Evolutionary conservation across 2,797 vertebrate species (phyloP), one percentile per base, ranked within the genome.

Genomic region (Danio choprae): DNA sequence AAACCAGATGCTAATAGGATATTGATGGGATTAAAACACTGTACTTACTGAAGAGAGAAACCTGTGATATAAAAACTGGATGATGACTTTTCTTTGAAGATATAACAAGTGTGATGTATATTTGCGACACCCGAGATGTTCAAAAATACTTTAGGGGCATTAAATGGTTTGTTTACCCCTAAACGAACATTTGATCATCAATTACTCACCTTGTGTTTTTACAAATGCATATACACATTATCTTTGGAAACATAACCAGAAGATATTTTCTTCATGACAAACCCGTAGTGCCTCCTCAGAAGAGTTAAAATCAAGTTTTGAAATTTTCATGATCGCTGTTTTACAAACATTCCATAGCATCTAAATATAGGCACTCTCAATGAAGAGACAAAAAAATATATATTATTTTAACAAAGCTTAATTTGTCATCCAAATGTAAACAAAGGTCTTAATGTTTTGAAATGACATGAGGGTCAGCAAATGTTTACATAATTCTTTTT

Each of bases 1-100:
- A 91, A 90, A 92, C 86, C 83, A 89, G 89, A 92, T 90, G 91
- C 91, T 94, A 94, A 94, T 92, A 88, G 92, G 90, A 94, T 92
- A 93, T 92, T 87, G 91, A 92, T 90, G 87, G 92, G 93, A 93
- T 94, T 93, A 93, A 91, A 93, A 93, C 89, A 85, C 86, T 89
- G 89, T 77, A 88, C 88, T 91, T 87, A 83, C 63, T 72, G 87
- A 91, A 90, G 85, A 88, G 82, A 86, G 83, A 84, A 86, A 89
- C 88, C 87, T 51, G 64, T 71, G 60, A 63, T 59, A 75, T 60
- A 79, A 62, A 84, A 80, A 82, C 29, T 69, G 15, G 38, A 82
- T 77, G 84, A 79, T 88, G 63, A 73, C 58, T 79, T 86, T 89
- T 88, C 51, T 70, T 50, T 69, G 36, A 74, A 85, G 85, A 50